Evolutionary conservation across 2,113 vertebrate genomes (phyloP).

Genomic region (Oncorhynchus keta): DNA sequence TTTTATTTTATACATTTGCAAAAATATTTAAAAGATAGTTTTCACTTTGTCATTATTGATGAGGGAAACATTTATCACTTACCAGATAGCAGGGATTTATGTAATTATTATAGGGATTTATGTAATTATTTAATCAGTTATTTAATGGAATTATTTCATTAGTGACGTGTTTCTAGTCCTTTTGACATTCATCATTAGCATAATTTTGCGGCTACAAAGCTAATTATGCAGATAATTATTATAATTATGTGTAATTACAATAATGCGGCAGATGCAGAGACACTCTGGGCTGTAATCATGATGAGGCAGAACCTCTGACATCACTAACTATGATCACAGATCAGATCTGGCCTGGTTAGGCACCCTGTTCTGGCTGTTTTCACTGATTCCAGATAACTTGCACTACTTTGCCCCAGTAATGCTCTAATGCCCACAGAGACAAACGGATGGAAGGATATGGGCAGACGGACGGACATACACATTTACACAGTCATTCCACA

Average conservation of each 20-base stretch:
- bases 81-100: background rate
- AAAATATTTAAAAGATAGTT: no score
- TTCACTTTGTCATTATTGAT: no score
- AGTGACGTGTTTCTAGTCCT: background rate
- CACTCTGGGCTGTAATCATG: background rate
- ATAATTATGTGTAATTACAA: slow-evolving; percentile 34
- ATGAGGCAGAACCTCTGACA: background rate
- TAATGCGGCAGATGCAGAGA: slow-evolving; percentile 9
- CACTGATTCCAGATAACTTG: no score
- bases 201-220: slow-evolving; percentile 2
- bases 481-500: no score
- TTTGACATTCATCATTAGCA: background rate
- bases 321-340: no score
- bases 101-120: background rate
- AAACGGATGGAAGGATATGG: no score
- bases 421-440: no score
- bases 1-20: no score
- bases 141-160: background rate
- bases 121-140: background rate
- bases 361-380: no score
- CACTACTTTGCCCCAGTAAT: no score
- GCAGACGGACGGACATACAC: no score
- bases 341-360: no score
- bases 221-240: slow-evolving; percentile 20
- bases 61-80: background rate